A percentile compares a stretch with the other conserved stretches of the same genome.
These are phyloP conservation scores for Syrrhaptes paradoxus DNA, from an alignment of 2,113 vertebrate species.

Conservation along the genomic window DNA sequence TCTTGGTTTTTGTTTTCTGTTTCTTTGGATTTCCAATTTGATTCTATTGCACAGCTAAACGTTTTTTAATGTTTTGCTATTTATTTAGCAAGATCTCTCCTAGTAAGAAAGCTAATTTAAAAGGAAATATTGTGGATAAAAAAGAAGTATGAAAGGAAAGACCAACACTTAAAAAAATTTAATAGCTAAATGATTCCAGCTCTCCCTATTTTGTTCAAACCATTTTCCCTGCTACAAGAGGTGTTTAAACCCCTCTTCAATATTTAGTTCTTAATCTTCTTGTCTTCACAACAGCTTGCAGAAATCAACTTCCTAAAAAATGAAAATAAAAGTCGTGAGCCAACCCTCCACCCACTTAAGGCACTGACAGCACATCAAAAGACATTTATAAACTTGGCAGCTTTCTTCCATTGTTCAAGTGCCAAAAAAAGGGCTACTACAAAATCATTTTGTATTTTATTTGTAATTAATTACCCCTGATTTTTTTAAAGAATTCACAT, in stretches of 20 bases:
- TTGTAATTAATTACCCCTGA: neutral
- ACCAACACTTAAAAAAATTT: neutral
- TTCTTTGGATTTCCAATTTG: neutral
- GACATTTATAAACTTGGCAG: neutral
- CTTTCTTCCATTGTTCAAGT: neutral
- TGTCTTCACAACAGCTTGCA: neutral
- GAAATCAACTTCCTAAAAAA: neutral
- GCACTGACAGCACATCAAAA: neutral
- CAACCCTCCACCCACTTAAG: neutral
- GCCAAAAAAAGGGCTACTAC: neutral
- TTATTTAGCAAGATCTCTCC: neutral
- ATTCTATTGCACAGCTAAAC: neutral
- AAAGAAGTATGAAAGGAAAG: neutral
- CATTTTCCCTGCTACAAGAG: neutral
- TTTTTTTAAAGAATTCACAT: neutral
- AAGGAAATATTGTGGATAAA: neutral
- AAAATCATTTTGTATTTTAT: neutral
- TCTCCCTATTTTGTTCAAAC: neutral
- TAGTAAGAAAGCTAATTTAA: neutral
- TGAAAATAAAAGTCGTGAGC: neutral
- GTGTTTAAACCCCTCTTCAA: neutral
- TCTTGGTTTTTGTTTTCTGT: neutral
- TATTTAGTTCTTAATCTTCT: neutral
- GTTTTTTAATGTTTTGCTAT: neutral
- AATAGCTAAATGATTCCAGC: neutral